Evolutionary conservation across 2,888 invertebrate species (phyloP).

Genomic region (Xestobium rufovillosum): DNA sequence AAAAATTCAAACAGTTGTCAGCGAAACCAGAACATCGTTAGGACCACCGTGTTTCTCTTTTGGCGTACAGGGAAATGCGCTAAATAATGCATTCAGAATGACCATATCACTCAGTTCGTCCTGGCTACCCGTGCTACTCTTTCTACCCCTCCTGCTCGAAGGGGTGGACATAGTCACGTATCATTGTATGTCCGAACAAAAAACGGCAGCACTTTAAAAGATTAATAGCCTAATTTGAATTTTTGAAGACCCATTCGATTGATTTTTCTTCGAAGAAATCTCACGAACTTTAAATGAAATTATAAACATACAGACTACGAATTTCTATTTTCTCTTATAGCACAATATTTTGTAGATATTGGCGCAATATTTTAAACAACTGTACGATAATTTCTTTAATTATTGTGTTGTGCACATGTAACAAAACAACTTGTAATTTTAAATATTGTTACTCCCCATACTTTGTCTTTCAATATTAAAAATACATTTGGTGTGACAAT

Average conservation of each 20-base stretch:
- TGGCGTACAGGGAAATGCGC: constrained; percentile 27
- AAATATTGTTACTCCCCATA: too few relatives aligned
- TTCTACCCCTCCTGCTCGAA: constrained; percentile 19
- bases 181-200: constrained; percentile 41
- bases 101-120: constrained; percentile 38
- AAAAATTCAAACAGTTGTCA: constrained; percentile 18
- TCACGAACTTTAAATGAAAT: too few relatives aligned
- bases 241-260: constrained; percentile 39
- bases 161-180: constrained; percentile 36
- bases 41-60: constrained; percentile 29
- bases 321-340: too few relatives aligned
- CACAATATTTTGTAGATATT: too few relatives aligned
- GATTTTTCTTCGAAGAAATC: too few relatives aligned
- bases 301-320: too few relatives aligned
- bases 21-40: constrained; percentile 31
- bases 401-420: too few relatives aligned
- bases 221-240: constrained; percentile 43
- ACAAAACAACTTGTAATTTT: too few relatives aligned
- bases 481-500: too few relatives aligned
- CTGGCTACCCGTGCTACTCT: constrained; percentile 26
- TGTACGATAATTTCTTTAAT: too few relatives aligned
- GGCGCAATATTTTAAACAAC: too few relatives aligned
- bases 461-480: too few relatives aligned
- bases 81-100: constrained; percentile 40
- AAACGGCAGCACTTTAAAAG: constrained; percentile 37